Evolutionary conservation across 2,888 invertebrate genomes (phyloP), one percentile per base, ranked within the genome.

Genomic region (Acanthoscelides obtectus): DNA sequence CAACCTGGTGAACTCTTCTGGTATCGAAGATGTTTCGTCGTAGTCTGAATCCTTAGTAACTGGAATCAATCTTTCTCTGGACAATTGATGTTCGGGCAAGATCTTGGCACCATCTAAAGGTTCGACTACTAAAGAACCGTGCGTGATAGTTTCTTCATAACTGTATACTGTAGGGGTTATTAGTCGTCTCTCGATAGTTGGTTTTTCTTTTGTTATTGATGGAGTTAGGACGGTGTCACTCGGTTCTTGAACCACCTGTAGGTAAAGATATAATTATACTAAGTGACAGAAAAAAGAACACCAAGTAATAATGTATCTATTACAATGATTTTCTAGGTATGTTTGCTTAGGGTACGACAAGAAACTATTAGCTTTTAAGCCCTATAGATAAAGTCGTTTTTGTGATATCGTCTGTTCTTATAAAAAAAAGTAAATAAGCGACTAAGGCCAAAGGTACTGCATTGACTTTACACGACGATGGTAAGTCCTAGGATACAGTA

Each of bases 121-220:
- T 77, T 91, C 89, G 21, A 92, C 91, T 19, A 91, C 87, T 67
- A 92, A 83, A 4, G 90, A 88, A 0, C 91, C 92, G 82, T 91
- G 91, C 17, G 90, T 90, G 74, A 92, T 84, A 3, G 86, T 90
- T 85, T 89, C 91, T 81, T 90, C 89, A 88, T 90, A 20, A 88
- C 90, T 25, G 71, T 80, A 81, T 68, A 78, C 75, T 12, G 79
- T 80, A 6, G 83, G 82, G 2, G 82, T 81, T 45, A 82, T 80
- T 2, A 81, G 71, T 25, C 73, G 77, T 71, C 71, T 77, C 68
- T 76, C 77, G 64, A 71, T 67, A 27, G 20, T 64, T 17, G 25
- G 68, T 25, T 68, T 68, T 1, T 22, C 45, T 25, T 75, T 70
- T 25, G 71, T 45, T 67, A 64, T 67, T 45, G 75, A 71, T 6